These are phyloP conservation scores for Thalassarche chlororhynchos DNA, from an alignment of 2,113 vertebrate genomes.

Conservation along the genomic window DNA sequence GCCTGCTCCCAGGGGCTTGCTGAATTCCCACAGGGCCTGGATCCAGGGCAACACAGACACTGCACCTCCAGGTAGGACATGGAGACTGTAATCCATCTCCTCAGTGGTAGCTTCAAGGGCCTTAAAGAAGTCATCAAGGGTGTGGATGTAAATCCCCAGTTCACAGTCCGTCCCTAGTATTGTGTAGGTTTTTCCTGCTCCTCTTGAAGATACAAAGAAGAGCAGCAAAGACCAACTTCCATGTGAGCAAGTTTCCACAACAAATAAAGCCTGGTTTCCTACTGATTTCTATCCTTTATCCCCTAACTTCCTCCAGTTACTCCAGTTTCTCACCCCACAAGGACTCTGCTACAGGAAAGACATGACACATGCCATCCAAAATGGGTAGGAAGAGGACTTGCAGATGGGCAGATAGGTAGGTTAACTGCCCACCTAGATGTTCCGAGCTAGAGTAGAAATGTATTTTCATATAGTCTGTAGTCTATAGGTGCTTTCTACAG, in stretches of 20 bases:
- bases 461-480: not conserved
- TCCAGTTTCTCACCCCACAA: not conserved
- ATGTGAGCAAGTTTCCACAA: fast-evolving
- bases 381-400: not conserved
- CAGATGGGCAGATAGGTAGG: not conserved
- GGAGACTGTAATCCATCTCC: constrained; percentile 61
- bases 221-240: not conserved
- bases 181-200: constrained; percentile 72
- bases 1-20: not conserved
- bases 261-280: not conserved
- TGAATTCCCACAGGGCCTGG: not conserved
- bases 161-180: constrained; percentile 74
- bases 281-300: not conserved
- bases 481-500: not conserved
- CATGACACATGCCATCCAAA: not conserved
- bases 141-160: constrained; percentile 68
- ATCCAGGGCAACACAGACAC: not conserved
- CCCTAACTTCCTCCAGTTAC: not conserved
- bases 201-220: not conserved
- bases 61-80: constrained; percentile 78
- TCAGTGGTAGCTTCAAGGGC: constrained; percentile 51
- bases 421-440: not conserved
- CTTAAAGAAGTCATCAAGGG: constrained; percentile 72
- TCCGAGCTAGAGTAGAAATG: not conserved
- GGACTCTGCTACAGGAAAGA: not conserved